Base-by-base conservation (phyloP, 1,140 invertebrate genomes). In the Drosophila erecta region DNA sequence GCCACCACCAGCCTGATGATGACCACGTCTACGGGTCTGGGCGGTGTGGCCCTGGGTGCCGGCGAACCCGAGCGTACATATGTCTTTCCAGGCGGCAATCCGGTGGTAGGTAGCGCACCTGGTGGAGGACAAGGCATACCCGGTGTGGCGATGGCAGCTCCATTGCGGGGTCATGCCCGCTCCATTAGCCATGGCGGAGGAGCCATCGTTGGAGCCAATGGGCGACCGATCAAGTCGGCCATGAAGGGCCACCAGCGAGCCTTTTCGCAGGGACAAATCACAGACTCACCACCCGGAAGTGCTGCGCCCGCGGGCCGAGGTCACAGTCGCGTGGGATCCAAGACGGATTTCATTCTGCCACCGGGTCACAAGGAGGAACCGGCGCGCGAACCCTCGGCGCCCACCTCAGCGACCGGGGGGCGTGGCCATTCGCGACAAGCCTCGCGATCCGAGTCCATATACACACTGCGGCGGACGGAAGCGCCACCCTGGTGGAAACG, bases 281-380 rank as follows among this genome's bases (percentile, higher is more conserved):
- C 94, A 11, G 95, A 96, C 72, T 73, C 93, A 79, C 71, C 90
- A 77, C 81, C 93, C 38, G 80, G 84, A 1, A 78, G 64, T 49
- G 78, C 93, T 0, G 93, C 93, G 24, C 85, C 84, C 1, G 47
- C 83, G 37, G 84, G 84, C 0, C 81, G 92, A 60, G 96, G 96
- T 1, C 96, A 97, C 93, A 96, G 94, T 79, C 94, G 97, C 14
- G 95, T 96, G n/a, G 95, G 95, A 30, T 97, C 96, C 64, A 96
- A 95, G 86, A 97, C 97, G 1, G 96, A 97, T 78, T 98, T 98
- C 79, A 97, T 97, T 44, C 93, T 97, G 30, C 97, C 97, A 1
- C 95, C 96, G 0, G 95, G 95, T 1, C 96, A 97, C 90, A 95
- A 94, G 83, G 95, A 94, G 64, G 93, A 93, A 43, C 92, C 91